Evolutionary conservation across 2,113 vertebrate species (phyloP), one percentile per base, ranked within the genome.

Genomic region (Oncorhynchus clarkii): DNA sequence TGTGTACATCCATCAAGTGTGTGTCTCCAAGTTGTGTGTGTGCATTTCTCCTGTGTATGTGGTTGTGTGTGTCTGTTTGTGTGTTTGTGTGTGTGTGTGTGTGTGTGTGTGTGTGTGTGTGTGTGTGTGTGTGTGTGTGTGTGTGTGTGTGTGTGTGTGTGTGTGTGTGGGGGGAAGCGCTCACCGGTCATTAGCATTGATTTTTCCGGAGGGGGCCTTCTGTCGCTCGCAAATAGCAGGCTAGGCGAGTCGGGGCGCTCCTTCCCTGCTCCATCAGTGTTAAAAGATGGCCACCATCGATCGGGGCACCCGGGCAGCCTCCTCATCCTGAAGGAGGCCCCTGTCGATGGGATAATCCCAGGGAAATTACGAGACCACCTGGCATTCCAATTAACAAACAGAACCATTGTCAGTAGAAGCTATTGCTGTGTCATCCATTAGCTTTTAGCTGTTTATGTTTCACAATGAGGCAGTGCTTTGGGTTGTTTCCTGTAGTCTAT

Each of bases 181-280:
- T 88, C 84, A 85, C 57, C 5, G 7, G 72, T 88, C 71, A 76
- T 82, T 90, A 84, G 83, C 84, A 86, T 76, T 85, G 86, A 91
- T 89, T 84, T 80, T 67, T 81, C 85, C 84, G 73, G 39, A 87
- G 85, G 74, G 71, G 74, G 78, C 73, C 71, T 76, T 77, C 83
- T 85, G 49, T 48, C 39, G 11, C 45, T 49, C 73, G 1, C 45
- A 87, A 85, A 90, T 85, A 76, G 73, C 76, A 18, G 51, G 16
- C 51, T 14, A 18, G 51, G 51, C 13, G 1, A 16, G 51, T 14
- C 12, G 51, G 51, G 51, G 51, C 16, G 16, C 51, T 54, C 51
- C 51, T 14, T 54, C 59, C 59, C 59, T 22, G 59, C 59, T 62
- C 59, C 59, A 24, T 22, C 59, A 22, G 18, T 8, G n/a, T 3